A percentile compares a stretch with the other conserved stretches of the same genome.
These are phyloP conservation scores for Echinops telfairi DNA, from an alignment of 2,113 vertebrate genomes.

Conservation along the genomic window DNA sequence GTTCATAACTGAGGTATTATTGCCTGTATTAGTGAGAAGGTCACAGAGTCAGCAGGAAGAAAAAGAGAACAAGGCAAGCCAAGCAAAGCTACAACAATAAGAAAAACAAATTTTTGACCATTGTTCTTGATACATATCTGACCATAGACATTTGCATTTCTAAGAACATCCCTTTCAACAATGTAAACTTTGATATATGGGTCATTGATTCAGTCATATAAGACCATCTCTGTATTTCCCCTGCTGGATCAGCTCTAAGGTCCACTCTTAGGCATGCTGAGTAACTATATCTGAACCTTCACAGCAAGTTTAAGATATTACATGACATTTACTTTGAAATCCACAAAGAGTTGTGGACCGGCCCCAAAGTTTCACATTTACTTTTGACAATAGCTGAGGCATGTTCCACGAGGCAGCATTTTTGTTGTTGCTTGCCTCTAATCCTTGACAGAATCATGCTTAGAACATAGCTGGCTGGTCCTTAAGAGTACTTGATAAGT, in stretches of 20 bases:
- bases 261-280: background rate
- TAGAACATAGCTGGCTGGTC: background rate
- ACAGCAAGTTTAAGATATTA: background rate
- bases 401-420: background rate
- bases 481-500: background rate
- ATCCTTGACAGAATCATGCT: background rate
- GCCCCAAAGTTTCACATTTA: background rate
- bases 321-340: background rate
- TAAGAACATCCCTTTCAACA: background rate
- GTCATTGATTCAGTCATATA: background rate
- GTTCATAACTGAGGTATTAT: no score
- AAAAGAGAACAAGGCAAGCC: no score
- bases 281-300: background rate
- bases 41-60: background rate
- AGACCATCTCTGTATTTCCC: background rate
- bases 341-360: background rate
- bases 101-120: background rate
- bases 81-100: background rate
- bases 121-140: background rate
- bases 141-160: background rate
- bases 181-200: background rate
- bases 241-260: background rate
- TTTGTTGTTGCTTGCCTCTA: background rate
- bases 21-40: background rate
- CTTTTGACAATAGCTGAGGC: background rate